These are phyloP conservation scores for Anoplopoma fimbria DNA, from an alignment of 2,113 vertebrate species.

Conservation along the genomic window DNA sequence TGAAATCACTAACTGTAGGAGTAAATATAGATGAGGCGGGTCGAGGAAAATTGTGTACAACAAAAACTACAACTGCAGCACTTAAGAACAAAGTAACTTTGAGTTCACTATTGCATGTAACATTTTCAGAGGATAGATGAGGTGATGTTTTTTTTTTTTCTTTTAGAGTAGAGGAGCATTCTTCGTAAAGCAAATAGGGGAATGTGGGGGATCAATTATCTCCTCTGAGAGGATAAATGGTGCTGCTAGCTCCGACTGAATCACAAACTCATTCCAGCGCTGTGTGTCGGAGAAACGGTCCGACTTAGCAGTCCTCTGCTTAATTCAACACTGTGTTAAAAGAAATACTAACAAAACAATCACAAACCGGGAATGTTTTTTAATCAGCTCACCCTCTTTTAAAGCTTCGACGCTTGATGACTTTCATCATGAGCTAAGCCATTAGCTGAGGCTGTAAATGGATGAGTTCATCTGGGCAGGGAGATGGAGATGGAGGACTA, in stretches of 20 bases:
- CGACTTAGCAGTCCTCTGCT: no score
- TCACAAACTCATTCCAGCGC: slow-evolving; percentile 31
- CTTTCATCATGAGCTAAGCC: slow-evolving; percentile 80
- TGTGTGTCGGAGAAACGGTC: slow-evolving; percentile 20
- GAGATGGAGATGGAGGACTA: slow-evolving; percentile 24
- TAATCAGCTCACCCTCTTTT: slow-evolving; percentile 65
- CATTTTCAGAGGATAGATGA: not conserved
- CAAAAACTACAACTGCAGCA: not conserved
- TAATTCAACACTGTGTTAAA: slow-evolving; percentile 44
- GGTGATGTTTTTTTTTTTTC: not conserved
- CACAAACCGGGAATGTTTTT: slow-evolving; percentile 50
- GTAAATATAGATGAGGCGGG: not conserved
- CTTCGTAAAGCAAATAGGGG: slow-evolving; percentile 7
- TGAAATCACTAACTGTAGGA: not conserved
- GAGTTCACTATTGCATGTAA: not conserved
- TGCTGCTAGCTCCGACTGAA: slow-evolving; percentile 21
- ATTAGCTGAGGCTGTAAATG: slow-evolving; percentile 79
- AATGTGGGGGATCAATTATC: slow-evolving; percentile 22
- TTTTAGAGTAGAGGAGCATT: not conserved
- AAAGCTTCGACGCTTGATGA: slow-evolving; percentile 68
- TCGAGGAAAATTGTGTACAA: not conserved
- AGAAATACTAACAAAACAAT: slow-evolving; percentile 38
- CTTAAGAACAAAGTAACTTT: not conserved
- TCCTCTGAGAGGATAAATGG: slow-evolving; percentile 44
- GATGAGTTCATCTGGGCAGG: slow-evolving; percentile 75